phyloP scores from a whole-genome alignment of 2,113 vertebrate genomes.

The Malurus cyaneus region DNA sequence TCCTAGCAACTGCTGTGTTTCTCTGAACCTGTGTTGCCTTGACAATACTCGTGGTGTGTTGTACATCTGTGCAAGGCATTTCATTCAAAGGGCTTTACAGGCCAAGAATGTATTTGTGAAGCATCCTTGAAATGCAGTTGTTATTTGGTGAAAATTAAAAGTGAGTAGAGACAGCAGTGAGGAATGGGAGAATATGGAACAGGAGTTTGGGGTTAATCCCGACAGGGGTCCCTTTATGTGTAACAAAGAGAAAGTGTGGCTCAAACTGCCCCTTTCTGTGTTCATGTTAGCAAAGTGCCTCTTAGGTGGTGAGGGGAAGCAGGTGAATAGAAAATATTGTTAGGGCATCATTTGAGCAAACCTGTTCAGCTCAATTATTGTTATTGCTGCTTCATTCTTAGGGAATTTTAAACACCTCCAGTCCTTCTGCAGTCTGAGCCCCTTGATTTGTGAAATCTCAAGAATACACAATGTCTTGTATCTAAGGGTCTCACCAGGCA shows the following conservation, averaged over 20 bases:
- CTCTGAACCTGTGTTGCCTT: conserved; percentile 17
- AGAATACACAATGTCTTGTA: neutral
- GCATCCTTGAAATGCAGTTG: neutral
- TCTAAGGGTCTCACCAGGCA: neutral
- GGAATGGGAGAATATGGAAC: neutral
- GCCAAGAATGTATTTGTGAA: neutral
- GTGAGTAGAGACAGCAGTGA: neutral
- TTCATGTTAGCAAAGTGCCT: neutral
- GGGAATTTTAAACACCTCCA: neutral
- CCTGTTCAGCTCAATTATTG: neutral
- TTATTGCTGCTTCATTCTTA: neutral
- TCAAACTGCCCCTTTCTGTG: neutral
- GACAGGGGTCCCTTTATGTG: neutral
- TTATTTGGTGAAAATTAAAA: neutral
- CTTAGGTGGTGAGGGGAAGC: neutral
- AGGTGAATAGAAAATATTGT: rapidly evolving
- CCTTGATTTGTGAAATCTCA: neutral
- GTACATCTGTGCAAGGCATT: neutral
- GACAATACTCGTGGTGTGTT: neutral
- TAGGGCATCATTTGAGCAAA: neutral
- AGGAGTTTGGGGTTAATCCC: neutral
- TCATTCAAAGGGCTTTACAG: neutral
- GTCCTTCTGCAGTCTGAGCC: neutral
- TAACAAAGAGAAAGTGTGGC: neutral
- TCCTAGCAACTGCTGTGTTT: conserved; percentile 55